Percentiles rank a stretch among this genome's conserved stretches.
These are phyloP conservation scores for Erannis defoliaria DNA, from an alignment of 2,888 invertebrate species.

Conservation along the genomic window DNA sequence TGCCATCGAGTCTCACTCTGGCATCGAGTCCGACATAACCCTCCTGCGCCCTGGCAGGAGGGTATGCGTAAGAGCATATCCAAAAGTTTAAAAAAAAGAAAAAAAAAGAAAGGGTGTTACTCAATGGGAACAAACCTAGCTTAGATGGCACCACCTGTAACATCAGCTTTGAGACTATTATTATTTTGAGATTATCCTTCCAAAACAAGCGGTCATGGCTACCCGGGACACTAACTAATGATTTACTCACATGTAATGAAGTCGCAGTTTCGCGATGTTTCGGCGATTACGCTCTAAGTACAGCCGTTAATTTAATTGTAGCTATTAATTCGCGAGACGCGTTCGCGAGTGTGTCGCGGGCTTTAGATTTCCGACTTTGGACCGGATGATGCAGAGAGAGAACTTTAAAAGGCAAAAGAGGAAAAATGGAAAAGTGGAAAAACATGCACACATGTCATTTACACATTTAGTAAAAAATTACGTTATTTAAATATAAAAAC, in stretches of 20 bases:
- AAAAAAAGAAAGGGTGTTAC: too few species aligned
- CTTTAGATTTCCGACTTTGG: conserved; percentile 35
- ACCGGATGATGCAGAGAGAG: background rate
- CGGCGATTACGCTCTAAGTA: conserved; percentile 61
- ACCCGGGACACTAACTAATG: conserved; percentile 48
- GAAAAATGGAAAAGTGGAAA: background rate
- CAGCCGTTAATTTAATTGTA: conserved; percentile 57
- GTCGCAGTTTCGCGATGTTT: conserved; percentile 53
- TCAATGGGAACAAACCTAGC: too few species aligned
- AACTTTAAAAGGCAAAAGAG: background rate
- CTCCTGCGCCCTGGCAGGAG: too few species aligned
- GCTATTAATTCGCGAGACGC: conserved; percentile 50
- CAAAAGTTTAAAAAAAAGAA: too few species aligned
- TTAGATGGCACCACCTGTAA: too few species aligned
- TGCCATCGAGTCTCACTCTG: too few species aligned
- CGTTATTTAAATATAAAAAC: too few species aligned
- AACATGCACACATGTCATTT: too few species aligned
- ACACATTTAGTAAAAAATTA: too few species aligned
- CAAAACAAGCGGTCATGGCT: background rate
- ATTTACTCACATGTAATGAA: conserved; percentile 57
- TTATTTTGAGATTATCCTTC: background rate
- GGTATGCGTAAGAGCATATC: too few species aligned
- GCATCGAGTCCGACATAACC: too few species aligned
- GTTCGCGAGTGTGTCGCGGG: conserved; percentile 44
- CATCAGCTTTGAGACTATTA: background rate